Evolutionary conservation across 1,140 invertebrate genomes (phyloP), one percentile per base, ranked within the genome.

Genomic region (Oncopodura yosiiana): DNA sequence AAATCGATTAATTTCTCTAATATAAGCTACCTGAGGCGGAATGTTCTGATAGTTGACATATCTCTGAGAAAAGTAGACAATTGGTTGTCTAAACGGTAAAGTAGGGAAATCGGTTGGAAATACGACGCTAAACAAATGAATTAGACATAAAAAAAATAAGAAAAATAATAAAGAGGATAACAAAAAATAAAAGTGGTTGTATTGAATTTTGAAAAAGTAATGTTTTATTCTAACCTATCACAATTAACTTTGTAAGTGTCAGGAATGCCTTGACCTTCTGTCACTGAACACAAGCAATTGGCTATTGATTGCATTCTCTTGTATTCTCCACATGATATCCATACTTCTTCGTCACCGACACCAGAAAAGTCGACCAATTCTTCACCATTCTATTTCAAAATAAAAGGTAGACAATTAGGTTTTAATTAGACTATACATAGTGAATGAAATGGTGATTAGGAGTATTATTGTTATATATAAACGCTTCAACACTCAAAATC

Each of bases 21-120:
- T 43, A 19, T 27, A 29, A 48, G 36, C 37, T 14, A 75, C 78
- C 70, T 84, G 83, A 38, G 81, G 78, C 2, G 87, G 86, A 41
- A 92, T 69, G 39, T 76, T 79, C 66, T 89, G 86, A 61, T 86
- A 80, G 0, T 88, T 87, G 38, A 81, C 80, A 65, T 78, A 77
- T 42, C 79, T 74, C 66, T 90, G 86, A 45, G 79, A 81, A 67
- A 87, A 87, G 2, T 78, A 76, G 12, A 82, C 75, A 37, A 91
- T 80, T 8, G 84, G 82, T 12, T 81, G 81, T 14, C 81, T 81
- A 62, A 80, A 81, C 0, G 88, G 82, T 36, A 83, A 70, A 2
- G 80, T 70, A 1, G 85, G 78, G 39, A 82, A 80, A 62, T 89
- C 86, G 12, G 79, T 77, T 18, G 79, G 74, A 58, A 91, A 88